Conservation (phyloP, 2,113 vertebrate species). For the Myiopsitta monachus region DNA sequence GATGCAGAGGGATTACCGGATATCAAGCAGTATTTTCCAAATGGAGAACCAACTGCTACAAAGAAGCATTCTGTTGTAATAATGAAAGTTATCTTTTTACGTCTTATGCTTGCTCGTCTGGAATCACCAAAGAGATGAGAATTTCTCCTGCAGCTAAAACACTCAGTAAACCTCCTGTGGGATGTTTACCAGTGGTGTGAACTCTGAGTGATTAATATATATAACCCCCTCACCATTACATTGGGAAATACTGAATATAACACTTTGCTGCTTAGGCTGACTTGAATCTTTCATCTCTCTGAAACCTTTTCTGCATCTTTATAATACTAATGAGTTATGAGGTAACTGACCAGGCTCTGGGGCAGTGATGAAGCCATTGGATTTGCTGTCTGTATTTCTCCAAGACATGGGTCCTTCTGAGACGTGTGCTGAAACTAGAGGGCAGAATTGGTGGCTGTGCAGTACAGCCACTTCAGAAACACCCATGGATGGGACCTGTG, state of each 20-base stretch:
- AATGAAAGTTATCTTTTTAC: slow-evolving; percentile 63
- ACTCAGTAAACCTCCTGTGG: not conserved
- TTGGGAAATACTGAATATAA: not conserved
- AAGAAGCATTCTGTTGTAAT: slow-evolving; percentile 39
- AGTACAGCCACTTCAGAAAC: not conserved
- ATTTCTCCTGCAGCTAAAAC: slow-evolving; percentile 14
- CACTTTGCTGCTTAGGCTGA: not conserved
- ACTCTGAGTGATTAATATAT: not conserved
- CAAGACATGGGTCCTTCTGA: not conserved
- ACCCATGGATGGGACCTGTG: not conserved
- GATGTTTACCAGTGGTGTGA: not conserved
- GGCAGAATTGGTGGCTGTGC: not conserved
- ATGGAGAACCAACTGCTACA: slow-evolving; percentile 52
- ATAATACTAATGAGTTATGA: not conserved
- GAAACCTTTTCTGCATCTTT: not conserved
- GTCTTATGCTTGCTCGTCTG: slow-evolving; percentile 41
- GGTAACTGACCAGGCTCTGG: not conserved
- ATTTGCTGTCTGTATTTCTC: not conserved
- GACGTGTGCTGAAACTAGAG: not conserved
- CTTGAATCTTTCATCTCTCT: not conserved
- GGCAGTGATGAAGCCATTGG: not conserved
- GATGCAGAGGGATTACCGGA: slow-evolving; percentile 45
- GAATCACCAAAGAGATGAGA: slow-evolving; percentile 38
- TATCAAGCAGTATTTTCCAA: slow-evolving; percentile 63
- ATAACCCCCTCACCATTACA: not conserved